Conservation (phyloP, 2,113 vertebrate genomes). For the Oryzias curvinotus region DNA sequence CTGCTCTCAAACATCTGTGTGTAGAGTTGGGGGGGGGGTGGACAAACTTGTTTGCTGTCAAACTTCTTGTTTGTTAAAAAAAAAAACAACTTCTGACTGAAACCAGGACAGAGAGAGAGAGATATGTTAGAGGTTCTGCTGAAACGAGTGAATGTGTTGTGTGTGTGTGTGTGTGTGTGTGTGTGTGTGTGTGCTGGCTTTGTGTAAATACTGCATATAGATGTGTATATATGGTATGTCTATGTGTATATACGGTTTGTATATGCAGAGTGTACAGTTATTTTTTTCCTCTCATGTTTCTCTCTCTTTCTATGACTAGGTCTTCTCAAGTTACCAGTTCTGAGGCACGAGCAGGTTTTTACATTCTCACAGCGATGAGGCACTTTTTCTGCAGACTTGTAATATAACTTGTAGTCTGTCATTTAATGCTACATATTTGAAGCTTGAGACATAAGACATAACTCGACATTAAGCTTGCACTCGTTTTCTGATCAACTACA, state of each 20-base stretch:
- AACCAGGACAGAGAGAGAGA: constrained; percentile 62
- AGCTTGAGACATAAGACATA: constrained; percentile 49
- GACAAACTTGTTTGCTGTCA: constrained; percentile 40
- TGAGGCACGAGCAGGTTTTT: constrained; percentile 66
- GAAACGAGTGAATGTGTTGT: constrained; percentile 75
- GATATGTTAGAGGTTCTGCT: constrained; percentile 74
- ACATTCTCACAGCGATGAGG: constrained; percentile 65
- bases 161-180: constrained; percentile 77
- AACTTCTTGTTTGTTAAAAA: constrained; percentile 52
- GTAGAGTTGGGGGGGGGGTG: constrained; percentile 27
- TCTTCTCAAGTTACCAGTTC: constrained; percentile 66
- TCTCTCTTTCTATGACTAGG: constrained; percentile 73
- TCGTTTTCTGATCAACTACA: constrained; percentile 76
- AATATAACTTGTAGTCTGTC: constrained; percentile 67
- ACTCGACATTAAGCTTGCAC: constrained; percentile 74
- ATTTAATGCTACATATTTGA: constrained; percentile 63
- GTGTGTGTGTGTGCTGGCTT: constrained; percentile 44
- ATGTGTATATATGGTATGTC: constrained; percentile 80
- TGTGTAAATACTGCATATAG: constrained; percentile 76
- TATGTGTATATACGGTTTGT: constrained; percentile 79
- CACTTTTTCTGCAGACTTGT: constrained; percentile 70
- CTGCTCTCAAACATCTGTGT: constrained; percentile 34
- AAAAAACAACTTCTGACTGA: constrained; percentile 51
- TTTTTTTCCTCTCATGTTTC: constrained; percentile 73
- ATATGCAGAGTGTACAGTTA: constrained; percentile 81